Base-by-base conservation (phyloP, 2,797 vertebrate genomes). In the Graptemys geographica region DNA sequence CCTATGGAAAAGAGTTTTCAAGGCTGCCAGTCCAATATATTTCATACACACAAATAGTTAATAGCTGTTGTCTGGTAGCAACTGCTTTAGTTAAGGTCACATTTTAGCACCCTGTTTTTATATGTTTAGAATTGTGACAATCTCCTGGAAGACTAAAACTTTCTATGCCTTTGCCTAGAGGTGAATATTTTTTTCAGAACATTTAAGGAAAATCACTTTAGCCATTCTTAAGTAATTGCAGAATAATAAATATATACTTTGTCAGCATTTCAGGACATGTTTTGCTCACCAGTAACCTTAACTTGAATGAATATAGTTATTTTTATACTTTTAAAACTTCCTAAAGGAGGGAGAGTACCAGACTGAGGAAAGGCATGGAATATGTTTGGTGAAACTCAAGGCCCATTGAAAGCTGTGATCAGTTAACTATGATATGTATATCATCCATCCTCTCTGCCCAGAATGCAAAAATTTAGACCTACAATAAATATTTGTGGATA, bases 1-100 rank as follows among this genome's bases (percentile, higher is more conserved):
- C 41, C 84, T 78, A 41, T 11, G 37, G 51, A 84, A 85, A 86
- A 96, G 25, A 49, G 52, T 88, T 94, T 93, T 95, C 47, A 87
- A 59, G 87, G 83, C 51, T 88, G 52, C 80, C 82, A 94, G n/a
- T 18, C 33, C 47, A 87, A 44, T n/a, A 53, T 19, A 33, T 87
- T n/a, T 84, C 92, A 72, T 93, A 87, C 47, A 53, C 59, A 59
- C 1, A 16, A 53, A 4, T 82, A 55, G 78, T 19, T 87, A 95
- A 89, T 51, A 52, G 57, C 88, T 94, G 3, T 85, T 94, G 41
- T 93, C 84, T 86, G 57, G 37, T 51, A 56, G 37, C 23, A 89
- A 79, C 84, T 94, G 52, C 55, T 81, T 95, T 31, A 31, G 25
- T 49, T 31, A 78, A 78, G 74, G 74, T 49, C 44, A 78, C 27